Percentiles rank a stretch among this genome's conserved stretches.
Evolutionary conservation across 2,113 vertebrate genomes (phyloP).

Genomic region (Craseonycteris thonglongyai): DNA sequence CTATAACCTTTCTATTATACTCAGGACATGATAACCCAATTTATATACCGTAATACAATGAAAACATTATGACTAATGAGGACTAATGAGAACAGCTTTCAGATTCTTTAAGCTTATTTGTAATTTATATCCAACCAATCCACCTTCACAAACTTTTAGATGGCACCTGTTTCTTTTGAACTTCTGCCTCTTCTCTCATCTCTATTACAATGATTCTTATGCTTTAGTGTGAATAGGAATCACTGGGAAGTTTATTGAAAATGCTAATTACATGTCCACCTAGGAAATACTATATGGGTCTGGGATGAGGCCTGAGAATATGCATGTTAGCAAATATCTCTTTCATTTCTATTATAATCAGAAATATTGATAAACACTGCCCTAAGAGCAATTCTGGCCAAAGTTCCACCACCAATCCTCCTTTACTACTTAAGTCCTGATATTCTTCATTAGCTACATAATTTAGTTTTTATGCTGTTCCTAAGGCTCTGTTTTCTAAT

Average conservation of each 20-base stretch:
- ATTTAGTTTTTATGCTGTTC: not conserved
- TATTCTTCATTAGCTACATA: not conserved
- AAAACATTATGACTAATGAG: no score
- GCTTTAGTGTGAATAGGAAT: not conserved
- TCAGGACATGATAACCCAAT: not conserved
- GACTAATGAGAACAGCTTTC: not conserved
- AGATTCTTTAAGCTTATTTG: not conserved
- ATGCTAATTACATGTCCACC: not conserved
- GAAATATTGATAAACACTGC: not conserved
- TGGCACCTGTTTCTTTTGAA: not conserved
- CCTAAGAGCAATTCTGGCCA: not conserved
- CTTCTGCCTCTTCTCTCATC: not conserved
- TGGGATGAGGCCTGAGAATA: not conserved
- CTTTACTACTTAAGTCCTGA: not conserved
- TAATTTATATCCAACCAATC: not conserved
- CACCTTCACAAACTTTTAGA: not conserved
- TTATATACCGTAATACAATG: not conserved
- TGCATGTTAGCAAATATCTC: not conserved
- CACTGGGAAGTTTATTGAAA: not conserved
- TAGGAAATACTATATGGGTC: not conserved
- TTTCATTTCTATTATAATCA: not conserved
- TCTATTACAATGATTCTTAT: not conserved
- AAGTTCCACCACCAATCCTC: not conserved
- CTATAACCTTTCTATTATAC: not conserved
- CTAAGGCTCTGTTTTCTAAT: not conserved